These are phyloP conservation scores for Hymenopus coronatus DNA, from an alignment of 2,888 invertebrate genomes.

Conservation along the genomic window DNA sequence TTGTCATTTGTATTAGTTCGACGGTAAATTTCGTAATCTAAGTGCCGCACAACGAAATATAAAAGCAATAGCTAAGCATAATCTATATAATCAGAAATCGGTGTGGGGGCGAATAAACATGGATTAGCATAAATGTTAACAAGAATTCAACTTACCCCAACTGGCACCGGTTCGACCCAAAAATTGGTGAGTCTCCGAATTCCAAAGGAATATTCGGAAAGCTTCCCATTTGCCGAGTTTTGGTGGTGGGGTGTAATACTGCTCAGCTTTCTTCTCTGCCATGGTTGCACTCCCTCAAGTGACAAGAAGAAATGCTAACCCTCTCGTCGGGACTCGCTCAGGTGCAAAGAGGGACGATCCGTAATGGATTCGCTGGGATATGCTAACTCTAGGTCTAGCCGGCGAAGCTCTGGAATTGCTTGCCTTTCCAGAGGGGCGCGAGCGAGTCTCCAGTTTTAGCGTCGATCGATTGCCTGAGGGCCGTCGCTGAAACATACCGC, in stretches of 20 bases:
- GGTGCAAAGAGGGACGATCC: slow-evolving; percentile 28
- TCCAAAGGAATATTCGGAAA: slow-evolving; percentile 83
- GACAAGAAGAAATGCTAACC: not conserved
- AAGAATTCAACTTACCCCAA: slow-evolving; percentile 81
- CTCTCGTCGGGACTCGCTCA: slow-evolving; percentile 9
- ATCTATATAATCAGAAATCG: not conserved
- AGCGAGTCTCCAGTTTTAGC: not conserved
- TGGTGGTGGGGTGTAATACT: slow-evolving; percentile 71
- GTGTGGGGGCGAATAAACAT: not conserved
- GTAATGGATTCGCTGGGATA: slow-evolving; percentile 26
- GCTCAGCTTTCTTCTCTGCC: slow-evolving; percentile 77
- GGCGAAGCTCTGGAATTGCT: slow-evolving; percentile 28
- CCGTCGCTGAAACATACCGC: not conserved
- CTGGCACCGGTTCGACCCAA: slow-evolving; percentile 87
- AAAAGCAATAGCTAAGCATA: not conserved
- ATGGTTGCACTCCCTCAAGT: slow-evolving; percentile 44
- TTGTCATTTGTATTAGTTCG: no score
- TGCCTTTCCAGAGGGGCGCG: slow-evolving; percentile 4
- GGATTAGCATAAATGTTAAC: not conserved
- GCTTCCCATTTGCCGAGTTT: slow-evolving; percentile 82
- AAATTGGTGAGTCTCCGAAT: slow-evolving; percentile 88
- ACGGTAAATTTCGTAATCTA: no score
- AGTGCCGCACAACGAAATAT: no score
- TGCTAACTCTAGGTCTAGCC: slow-evolving; percentile 30
- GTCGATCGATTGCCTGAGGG: not conserved